Conservation (phyloP, 2,113 vertebrate genomes). For the Colaptes auratus region DNA sequence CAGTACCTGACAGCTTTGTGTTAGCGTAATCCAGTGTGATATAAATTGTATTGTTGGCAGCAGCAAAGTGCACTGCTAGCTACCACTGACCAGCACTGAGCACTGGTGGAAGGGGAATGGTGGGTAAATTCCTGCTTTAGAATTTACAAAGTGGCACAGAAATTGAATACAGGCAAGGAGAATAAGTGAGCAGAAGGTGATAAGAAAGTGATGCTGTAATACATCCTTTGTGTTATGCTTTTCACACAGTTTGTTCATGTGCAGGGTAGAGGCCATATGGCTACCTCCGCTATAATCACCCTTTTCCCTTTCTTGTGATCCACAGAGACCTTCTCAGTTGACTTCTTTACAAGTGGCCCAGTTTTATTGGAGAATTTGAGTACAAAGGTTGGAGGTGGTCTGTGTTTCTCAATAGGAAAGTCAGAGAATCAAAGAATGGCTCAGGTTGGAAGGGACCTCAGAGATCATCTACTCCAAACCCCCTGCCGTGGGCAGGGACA, state of each 20-base stretch:
- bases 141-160: neutral
- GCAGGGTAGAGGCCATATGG: neutral
- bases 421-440: no score
- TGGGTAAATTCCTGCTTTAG: neutral
- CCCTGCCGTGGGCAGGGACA: no score
- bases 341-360: neutral
- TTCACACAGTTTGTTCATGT: neutral
- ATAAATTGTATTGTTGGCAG: neutral
- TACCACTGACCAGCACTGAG: neutral
- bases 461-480: no score
- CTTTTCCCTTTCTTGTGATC: neutral
- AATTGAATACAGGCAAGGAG: neutral
- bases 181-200: neutral
- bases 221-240: neutral
- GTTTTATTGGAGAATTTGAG: neutral
- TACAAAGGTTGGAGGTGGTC: neutral
- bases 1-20: neutral
- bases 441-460: no score
- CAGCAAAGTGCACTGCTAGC: neutral
- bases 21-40: neutral
- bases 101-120: accelerated
- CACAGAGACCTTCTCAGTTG: neutral
- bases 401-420: neutral
- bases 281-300: neutral
- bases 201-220: neutral